A percentile compares a stretch with the other conserved stretches of the same genome.
Conservation (phyloP, 2,888 invertebrate species). For the Lycia hirtaria region DNA sequence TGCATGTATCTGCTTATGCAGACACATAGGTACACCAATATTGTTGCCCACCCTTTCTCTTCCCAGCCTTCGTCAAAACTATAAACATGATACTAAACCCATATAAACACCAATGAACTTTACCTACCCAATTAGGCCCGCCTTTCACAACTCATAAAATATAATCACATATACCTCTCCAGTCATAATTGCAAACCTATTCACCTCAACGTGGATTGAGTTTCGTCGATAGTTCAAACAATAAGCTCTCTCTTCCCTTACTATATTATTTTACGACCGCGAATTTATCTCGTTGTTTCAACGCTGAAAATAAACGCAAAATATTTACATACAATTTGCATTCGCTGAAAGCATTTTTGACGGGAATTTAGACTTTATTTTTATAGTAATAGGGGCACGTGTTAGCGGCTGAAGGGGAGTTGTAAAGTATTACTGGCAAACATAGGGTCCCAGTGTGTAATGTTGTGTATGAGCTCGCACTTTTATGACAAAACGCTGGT, state of each 20-base stretch:
- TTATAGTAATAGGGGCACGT: slow-evolving; percentile 45
- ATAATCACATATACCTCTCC: slow-evolving; percentile 55
- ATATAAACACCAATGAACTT: slow-evolving; percentile 41
- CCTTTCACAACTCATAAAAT: slow-evolving; percentile 51
- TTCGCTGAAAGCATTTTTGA: slow-evolving; percentile 48
- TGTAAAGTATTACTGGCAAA: slow-evolving; percentile 70
- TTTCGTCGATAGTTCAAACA: slow-evolving; percentile 62
- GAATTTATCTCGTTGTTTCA: slow-evolving; percentile 72
- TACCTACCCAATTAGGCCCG: slow-evolving; percentile 46
- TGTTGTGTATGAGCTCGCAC: slow-evolving; percentile 64
- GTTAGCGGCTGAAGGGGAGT: slow-evolving; percentile 57
- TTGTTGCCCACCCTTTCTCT: slow-evolving; percentile 7
- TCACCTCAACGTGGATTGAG: slow-evolving; percentile 52
- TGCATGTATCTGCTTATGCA: background rate
- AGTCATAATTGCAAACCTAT: slow-evolving; percentile 48
- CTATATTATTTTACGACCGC: slow-evolving; percentile 68
- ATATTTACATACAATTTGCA: slow-evolving; percentile 65
- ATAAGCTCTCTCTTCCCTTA: slow-evolving; percentile 63
- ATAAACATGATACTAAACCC: slow-evolving; percentile 27
- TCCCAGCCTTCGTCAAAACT: slow-evolving; percentile 7
- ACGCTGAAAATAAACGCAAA: slow-evolving; percentile 68
- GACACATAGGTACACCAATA: too few species aligned
- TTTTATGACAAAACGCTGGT: slow-evolving; percentile 65
- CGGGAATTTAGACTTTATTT: slow-evolving; percentile 59
- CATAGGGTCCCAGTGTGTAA: slow-evolving; percentile 68